Base-by-base conservation (phyloP, 2,888 invertebrate species). In the Agrotis puta region DNA sequence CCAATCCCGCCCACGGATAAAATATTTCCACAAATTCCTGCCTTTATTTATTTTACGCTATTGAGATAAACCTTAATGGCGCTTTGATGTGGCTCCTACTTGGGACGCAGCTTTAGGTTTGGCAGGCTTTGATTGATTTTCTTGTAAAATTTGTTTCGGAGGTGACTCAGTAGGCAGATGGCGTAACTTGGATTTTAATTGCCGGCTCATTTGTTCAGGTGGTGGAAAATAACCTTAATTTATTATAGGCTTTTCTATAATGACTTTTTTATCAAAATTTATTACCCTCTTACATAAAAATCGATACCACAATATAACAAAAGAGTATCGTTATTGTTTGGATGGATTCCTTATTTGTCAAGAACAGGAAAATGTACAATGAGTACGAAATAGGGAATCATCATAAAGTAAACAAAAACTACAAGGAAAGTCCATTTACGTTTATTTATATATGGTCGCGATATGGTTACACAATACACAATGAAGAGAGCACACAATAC, bases 11-110 rank as follows among this genome's bases (percentile, higher is more conserved):
- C 92, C 88, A 85, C 88, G 92, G 92, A 93, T 94, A 93, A 94
- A 90, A 94, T 94, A 93, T 94, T 95, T 92, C 88, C 93, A 85
- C 93, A 94, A 94, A 94, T 94, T 94, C 92, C 90, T 87, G 89
- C 91, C 92, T 92, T 93, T 95, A 95, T 95, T 95, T 95, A 94
- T 94, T 94, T 92, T 92, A 91, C 92, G 94, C 93, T 92, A 91
- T 94, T 93, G 91, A 95, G 93, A 95, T 95, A 93, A 93, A 94
- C 93, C 92, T 89, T 95, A 95, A 95, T 95, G 92, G 92, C 88
- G 89, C 94, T 95, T 95, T 95, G 95, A 95, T 95, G 95, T 94
- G 95, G 94, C 92, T 91, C 82, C 79, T 85, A 89, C 89, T 92
- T 74, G 88, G 87, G 91, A 89, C 88, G 89, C 87, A 89, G 91